A percentile compares a stretch with the other conserved stretches of the same genome.
phyloP scores from a whole-genome alignment of 2,797 vertebrate genomes.

The Anniella stebbinsi region DNA sequence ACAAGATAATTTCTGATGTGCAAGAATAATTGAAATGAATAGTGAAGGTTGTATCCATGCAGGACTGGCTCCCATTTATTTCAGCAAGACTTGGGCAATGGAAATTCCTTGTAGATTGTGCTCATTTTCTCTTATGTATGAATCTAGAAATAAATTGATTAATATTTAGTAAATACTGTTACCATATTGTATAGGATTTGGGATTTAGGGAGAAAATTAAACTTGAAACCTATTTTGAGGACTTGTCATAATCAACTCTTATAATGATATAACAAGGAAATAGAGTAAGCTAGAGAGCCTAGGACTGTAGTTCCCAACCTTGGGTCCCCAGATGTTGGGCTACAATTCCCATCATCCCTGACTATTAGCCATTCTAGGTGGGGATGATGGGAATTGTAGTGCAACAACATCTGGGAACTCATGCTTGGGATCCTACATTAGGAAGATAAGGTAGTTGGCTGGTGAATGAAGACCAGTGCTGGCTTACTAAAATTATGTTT shows the following conservation, averaged over 20 bases:
- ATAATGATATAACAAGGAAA: not conserved
- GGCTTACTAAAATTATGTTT: not conserved
- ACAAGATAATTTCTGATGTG: not conserved
- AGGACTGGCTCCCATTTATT: not conserved
- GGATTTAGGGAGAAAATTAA: slow-evolving; percentile 48
- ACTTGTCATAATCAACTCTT: slow-evolving; percentile 53
- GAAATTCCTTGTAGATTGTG: not conserved
- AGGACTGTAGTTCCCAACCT: not conserved
- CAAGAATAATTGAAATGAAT: not conserved
- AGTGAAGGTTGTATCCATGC: not conserved
- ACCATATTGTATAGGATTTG: slow-evolving; percentile 47
- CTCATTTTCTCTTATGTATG: slow-evolving; percentile 48
- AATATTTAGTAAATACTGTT: slow-evolving; percentile 65
- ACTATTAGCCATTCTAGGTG: not conserved
- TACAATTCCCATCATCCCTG: not conserved
- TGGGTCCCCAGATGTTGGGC: not conserved
- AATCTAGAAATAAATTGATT: slow-evolving; percentile 44
- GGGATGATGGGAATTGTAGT: not conserved
- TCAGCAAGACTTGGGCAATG: not conserved
- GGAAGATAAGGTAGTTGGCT: not conserved
- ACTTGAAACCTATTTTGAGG: slow-evolving; percentile 61
- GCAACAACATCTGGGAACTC: not conserved
- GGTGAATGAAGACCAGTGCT: slow-evolving; percentile 37
- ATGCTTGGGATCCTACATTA: not conserved
- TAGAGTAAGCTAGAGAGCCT: not conserved